Base-by-base conservation (phyloP, 2,888 invertebrate genomes). In the Aricia artaxerxes region DNA sequence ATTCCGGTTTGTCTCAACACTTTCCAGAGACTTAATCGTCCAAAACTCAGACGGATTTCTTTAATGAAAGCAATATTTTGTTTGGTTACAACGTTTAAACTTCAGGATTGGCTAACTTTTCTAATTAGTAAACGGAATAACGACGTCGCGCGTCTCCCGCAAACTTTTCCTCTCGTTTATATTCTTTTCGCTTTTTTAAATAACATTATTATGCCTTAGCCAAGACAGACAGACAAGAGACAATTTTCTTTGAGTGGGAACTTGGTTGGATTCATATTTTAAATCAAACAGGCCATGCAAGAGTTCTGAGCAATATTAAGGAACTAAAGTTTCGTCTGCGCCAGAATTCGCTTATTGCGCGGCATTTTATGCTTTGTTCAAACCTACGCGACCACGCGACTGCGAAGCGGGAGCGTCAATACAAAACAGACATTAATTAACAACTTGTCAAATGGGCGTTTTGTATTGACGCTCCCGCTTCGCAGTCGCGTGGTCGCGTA, bases 101-200 rank as follows among this genome's bases (percentile, higher is more conserved):
- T 78, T 69, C 44, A 49, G 31, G 38, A 64, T 78, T 49, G 64
- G 40, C 16, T 69, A 78, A 69, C 78, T 78, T 78, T 78, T 78
- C 64, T 49, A 69, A 69, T 69, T 64, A 31, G 69, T 44, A 44
- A 78, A 6, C 64, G 35, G 44, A 69, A 78, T 49, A 78, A 64
- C 69, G 78, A 38, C 49, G 13, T 49, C 44, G 31, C 49, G 49
- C 5, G 40, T 49, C 38, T 73, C 9, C 9, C 49, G 11, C 44
- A 9, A 73, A 73, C 49, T 73, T 73, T 73, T 5, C 24, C 44
- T 49, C 9, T 75, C 53, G 11, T 75, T 44, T 49, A 40, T 73
- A 44, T 73, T 73, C 73, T 73, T 73, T 73, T n/a, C 40, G 7
- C 35, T 11, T 11, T 11, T 69, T 69, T n/a, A 60, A n/a, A n/a